phyloP scores from a whole-genome alignment of 2,888 invertebrate species.

The Eristalis tenax region DNA sequence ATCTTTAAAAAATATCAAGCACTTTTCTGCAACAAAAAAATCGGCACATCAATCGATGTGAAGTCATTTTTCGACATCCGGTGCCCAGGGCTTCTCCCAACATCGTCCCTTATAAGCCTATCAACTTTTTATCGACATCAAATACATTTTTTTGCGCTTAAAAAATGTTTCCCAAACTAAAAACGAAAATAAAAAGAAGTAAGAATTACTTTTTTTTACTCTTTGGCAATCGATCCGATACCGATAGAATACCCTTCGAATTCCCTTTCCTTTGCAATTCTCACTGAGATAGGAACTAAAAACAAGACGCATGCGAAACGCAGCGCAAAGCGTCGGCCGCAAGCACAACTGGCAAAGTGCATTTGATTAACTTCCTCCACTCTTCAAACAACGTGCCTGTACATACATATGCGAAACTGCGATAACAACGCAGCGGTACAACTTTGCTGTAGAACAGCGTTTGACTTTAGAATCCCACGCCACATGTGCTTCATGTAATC shows the following conservation, averaged over 20 bases:
- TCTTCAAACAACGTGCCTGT: constrained; percentile 6
- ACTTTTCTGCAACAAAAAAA: constrained; percentile 50
- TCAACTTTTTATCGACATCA: constrained; percentile 3
- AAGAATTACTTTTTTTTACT: constrained; percentile 39
- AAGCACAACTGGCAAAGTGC: constrained; percentile 26
- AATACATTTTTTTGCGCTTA: constrained; percentile 9
- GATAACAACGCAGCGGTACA: constrained; percentile 24
- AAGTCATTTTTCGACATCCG: constrained; percentile 37
- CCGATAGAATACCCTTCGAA: constrained; percentile 22
- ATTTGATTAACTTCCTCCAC: constrained; percentile 30
- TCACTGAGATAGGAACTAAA: constrained; percentile 21
- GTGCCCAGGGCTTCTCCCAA: constrained; percentile 1
- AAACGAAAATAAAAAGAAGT: neutral
- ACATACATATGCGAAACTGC: constrained; percentile 18
- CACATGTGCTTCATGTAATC: constrained; percentile 1
- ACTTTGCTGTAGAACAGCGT: constrained; percentile 2
- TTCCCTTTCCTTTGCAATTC: constrained; percentile 65
- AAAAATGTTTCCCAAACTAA: neutral
- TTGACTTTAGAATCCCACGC: constrained; percentile 7
- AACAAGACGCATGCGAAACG: constrained; percentile 53
- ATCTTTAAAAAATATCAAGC: constrained; percentile 38
- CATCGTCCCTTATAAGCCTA: neutral
- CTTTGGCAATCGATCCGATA: constrained; percentile 58
- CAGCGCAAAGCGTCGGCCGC: constrained; percentile 25
- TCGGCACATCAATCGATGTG: constrained; percentile 64